Evolutionary conservation across 2,888 invertebrate genomes (phyloP), one percentile per base, ranked within the genome.

Genomic region (Seira ritae): DNA sequence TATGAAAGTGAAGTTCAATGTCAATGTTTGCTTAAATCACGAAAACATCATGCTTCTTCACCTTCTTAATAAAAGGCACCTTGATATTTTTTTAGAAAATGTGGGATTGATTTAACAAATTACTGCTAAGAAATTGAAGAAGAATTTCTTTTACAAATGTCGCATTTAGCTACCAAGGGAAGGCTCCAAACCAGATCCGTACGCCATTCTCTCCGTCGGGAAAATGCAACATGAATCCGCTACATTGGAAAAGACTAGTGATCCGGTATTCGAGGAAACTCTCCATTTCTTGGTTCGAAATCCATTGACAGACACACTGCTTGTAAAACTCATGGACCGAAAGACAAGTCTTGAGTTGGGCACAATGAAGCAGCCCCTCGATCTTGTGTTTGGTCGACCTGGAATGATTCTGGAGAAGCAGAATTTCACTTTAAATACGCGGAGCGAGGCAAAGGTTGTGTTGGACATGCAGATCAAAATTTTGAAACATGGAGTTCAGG

Each of bases 251-350:
- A 89, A 89, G 69, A 89, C 89, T 0, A 95, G 95, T 87, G 95
- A 96, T 90, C 99, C 99, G 0, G 95, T 98, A 72, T 99, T 96
- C 94, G 98, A 98, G 91, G 95, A 97, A 90, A 97, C 97, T 6
- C 97, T 98, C 91, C 95, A 96, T 1, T 98, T 98, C 92, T 93
- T 98, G 55, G 95, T 98, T 1, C 93, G 94, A 88, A 97, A 98
- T 92, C 98, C 98, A 0, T 96, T 97, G 90, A 95, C 95, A 31
- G 96, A 98, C 90, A 94, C 94, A 15, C 90, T 99, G 19, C 95
- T 96, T 87, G 92, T 98, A 31, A 96, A 95, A 93, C 95, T 97
- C 86, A 87, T 89, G 84, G 89, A 89, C 60, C 62, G 66, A 22
- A 89, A 89, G 76, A 70, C 87, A 0, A 85, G 85, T 23, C 10